Base-by-base conservation (phyloP, 1,140 invertebrate genomes). In the Copidosoma floridanum region DNA sequence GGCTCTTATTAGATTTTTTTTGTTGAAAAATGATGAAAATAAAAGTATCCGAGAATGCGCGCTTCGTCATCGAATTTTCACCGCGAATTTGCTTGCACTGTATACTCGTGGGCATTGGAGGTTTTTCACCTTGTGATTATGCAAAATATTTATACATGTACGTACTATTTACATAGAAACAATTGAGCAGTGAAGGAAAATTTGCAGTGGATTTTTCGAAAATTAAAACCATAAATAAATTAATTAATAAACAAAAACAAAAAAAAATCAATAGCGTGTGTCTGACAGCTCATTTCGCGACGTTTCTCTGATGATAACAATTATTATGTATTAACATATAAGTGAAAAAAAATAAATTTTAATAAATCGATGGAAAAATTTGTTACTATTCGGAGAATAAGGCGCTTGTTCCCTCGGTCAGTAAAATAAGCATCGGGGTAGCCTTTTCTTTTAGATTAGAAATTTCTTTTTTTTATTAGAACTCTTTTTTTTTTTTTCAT, bases 281-380 rank as follows among this genome's bases (percentile, higher is more conserved):
- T n/a, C n/a, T n/a, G n/a, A n/a, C 24, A 55, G 40, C 18, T 21
- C 11, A 21, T 32, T 32, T 6, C 18, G 7, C 18, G 26, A 32
- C 14, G 12, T 44, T 55, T n/a, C n/a, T n/a, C n/a, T n/a, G 18
- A 18, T 32, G 6, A 52, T 52, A 47, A 41, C 44, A 51, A 40
- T 44, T 35, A 57, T 46, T 40, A 35, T 37, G 57, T 59, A 59
- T 59, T 59, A 43, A 12, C 26, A 44, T 21, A 52, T 16, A 52
- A n/a, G n/a, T n/a, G n/a, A n/a, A 56, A 29, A 16, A 21, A 44
- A 50, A 58, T n/a, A n/a, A n/a, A 27, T 21, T 5, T 5, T n/a
- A 52, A 52, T n/a, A n/a, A 52, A 52, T 12, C 37, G 46, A n/a
- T 44, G 26, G 26, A 52, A n/a, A n/a, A 51, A 52, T 59, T 46